Evolutionary conservation across 2,113 vertebrate species (phyloP).

Genomic region (Gymnorhina tibicen): DNA sequence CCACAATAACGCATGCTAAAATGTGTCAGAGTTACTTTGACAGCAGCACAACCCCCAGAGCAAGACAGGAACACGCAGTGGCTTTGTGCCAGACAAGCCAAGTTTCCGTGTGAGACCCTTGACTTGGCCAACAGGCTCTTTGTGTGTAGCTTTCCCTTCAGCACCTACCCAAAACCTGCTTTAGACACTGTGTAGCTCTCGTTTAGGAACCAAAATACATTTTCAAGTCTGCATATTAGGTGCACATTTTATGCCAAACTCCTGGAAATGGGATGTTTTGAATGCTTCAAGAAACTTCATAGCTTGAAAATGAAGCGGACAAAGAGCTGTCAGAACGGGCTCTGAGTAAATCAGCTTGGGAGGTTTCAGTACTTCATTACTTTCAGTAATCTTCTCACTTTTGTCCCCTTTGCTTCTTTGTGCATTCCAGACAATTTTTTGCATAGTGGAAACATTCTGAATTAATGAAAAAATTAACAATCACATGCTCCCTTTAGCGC

Average conservation of each 20-base stretch:
- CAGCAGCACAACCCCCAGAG: neutral
- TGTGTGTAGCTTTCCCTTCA: neutral
- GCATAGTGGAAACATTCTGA: neutral
- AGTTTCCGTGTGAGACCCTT: neutral
- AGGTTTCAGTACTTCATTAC: neutral
- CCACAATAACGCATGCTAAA: neutral
- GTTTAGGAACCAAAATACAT: neutral
- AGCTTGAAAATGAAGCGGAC: neutral
- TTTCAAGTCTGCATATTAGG: neutral
- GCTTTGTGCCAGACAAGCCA: neutral
- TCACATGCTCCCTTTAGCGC: neutral
- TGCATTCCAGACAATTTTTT: neutral
- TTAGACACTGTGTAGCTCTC: neutral
- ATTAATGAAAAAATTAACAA: neutral
- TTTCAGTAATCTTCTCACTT: neutral
- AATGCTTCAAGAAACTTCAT: neutral
- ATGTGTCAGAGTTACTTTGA: neutral
- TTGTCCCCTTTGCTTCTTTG: neutral
- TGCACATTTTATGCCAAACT: neutral
- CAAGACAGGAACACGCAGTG: neutral
- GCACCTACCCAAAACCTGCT: neutral
- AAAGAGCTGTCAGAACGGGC: neutral
- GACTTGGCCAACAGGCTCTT: neutral
- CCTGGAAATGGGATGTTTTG: neutral
- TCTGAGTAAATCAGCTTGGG: neutral